Evolutionary conservation across 2,797 vertebrate species (phyloP).

Genomic region (Enteromius argenteus): DNA sequence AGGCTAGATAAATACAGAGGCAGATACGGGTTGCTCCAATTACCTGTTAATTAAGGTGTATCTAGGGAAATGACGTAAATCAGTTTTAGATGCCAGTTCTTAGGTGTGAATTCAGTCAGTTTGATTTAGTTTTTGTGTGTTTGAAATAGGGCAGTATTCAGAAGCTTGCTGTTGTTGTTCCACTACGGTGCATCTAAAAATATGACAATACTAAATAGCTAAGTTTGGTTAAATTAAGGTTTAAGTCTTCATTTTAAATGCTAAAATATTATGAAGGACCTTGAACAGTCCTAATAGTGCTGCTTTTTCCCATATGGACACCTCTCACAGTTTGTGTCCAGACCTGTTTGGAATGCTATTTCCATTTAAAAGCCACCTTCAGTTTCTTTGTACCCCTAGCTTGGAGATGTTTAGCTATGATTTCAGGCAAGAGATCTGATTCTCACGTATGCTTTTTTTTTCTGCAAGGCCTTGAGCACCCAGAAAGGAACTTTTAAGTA

Average conservation of each 20-base stretch:
- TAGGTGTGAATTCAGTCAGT: not conserved
- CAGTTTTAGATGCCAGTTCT: not conserved
- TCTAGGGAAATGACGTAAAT: not conserved
- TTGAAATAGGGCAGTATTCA: not conserved
- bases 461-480: not conserved
- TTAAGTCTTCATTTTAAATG: not conserved
- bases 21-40: not conserved
- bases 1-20: constrained; percentile 27
- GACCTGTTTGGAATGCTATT: constrained; percentile 82
- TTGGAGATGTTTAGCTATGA: constrained; percentile 8
- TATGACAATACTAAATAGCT: not conserved
- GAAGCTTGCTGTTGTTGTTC: not conserved
- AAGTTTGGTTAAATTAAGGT: not conserved
- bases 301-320: constrained; percentile 72
- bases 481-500: not conserved
- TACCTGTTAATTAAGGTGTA: not conserved
- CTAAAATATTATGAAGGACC: not conserved
- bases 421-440: constrained; percentile 7
- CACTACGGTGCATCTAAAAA: not conserved
- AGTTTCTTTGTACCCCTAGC: constrained; percentile 16
- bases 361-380: constrained; percentile 42
- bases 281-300: constrained; percentile 23
- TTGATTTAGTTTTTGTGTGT: not conserved
- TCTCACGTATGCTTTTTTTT: constrained; percentile 4
- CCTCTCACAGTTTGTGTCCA: constrained; percentile 76